phyloP scores from a whole-genome alignment of 1,140 invertebrate species.

The Aphidius gifuensis region DNA sequence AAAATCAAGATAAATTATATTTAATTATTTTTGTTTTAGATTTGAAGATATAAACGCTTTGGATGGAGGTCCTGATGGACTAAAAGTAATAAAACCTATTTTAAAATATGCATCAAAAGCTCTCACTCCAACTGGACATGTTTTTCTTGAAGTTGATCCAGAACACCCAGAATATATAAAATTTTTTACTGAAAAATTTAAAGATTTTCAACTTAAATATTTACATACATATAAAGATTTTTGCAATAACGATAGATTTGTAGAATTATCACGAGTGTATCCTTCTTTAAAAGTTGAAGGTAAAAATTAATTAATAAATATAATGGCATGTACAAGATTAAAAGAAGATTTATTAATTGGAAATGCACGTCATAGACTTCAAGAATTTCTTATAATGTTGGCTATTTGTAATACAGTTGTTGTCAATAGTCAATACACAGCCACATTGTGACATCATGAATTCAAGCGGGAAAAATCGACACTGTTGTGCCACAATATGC shows the following conservation, averaged over 20 bases:
- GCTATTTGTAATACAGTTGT: constrained; percentile 96
- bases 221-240: constrained; percentile 58
- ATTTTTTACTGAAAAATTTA: constrained; percentile 52
- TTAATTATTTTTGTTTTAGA: constrained; percentile 38
- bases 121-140: constrained; percentile 53
- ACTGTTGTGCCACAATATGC: no score
- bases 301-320: no score
- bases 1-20: neutral
- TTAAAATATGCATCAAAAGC: constrained; percentile 54
- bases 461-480: constrained; percentile 59
- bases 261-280: constrained; percentile 46
- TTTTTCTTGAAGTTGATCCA: constrained; percentile 62
- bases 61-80: constrained; percentile 63
- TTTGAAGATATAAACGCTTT: constrained; percentile 64
- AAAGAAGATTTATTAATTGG: constrained; percentile 64
- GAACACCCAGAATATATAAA: constrained; percentile 57
- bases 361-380: constrained; percentile 59
- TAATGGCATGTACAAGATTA: constrained; percentile 65
- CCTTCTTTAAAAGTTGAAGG: no score
- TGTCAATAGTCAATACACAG: constrained; percentile 71
- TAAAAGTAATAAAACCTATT: constrained; percentile 59
- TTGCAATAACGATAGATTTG: constrained; percentile 59
- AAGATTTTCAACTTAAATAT: constrained; percentile 43
- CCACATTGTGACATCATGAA: constrained; percentile 89
- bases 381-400: constrained; percentile 89